phyloP scores from a whole-genome alignment of 2,888 invertebrate genomes.

The Chrysina gloriosa region DNA sequence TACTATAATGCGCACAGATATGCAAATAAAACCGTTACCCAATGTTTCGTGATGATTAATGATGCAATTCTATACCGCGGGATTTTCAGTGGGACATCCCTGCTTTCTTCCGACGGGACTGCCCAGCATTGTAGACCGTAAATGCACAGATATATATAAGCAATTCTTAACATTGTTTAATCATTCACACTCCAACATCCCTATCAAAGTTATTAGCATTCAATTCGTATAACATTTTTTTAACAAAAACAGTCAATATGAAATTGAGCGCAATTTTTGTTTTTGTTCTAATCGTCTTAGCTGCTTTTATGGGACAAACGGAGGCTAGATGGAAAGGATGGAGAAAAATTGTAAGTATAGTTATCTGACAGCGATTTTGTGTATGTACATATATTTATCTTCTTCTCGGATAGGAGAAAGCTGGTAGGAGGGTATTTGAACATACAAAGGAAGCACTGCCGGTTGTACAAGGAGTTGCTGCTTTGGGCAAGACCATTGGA shows the following conservation, averaged over 20 bases:
- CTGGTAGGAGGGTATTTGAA: constrained; percentile 47
- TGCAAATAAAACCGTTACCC: neutral
- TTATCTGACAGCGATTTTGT: neutral
- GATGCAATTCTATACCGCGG: neutral
- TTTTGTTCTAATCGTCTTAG: constrained; percentile 46
- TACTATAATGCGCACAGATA: no score
- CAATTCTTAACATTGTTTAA: neutral
- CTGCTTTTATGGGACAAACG: constrained; percentile 45
- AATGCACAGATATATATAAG: neutral
- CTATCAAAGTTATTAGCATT: neutral
- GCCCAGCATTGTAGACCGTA: neutral
- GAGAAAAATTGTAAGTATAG: constrained; percentile 49
- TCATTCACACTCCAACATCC: neutral
- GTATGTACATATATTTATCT: neutral
- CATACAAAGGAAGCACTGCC: constrained; percentile 49
- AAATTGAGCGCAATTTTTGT: constrained; percentile 41
- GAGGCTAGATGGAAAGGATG: constrained; percentile 48
- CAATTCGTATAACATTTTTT: neutral
- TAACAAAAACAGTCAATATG: neutral
- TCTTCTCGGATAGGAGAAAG: constrained; percentile 45
- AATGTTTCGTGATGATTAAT: neutral
- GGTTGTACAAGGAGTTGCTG: constrained; percentile 45
- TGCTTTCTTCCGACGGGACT: neutral
- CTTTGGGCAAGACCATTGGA: constrained; percentile 35
- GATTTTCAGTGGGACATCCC: neutral